These are phyloP conservation scores for Notodonta dromedarius DNA, from an alignment of 2,888 invertebrate genomes.

Conservation along the genomic window DNA sequence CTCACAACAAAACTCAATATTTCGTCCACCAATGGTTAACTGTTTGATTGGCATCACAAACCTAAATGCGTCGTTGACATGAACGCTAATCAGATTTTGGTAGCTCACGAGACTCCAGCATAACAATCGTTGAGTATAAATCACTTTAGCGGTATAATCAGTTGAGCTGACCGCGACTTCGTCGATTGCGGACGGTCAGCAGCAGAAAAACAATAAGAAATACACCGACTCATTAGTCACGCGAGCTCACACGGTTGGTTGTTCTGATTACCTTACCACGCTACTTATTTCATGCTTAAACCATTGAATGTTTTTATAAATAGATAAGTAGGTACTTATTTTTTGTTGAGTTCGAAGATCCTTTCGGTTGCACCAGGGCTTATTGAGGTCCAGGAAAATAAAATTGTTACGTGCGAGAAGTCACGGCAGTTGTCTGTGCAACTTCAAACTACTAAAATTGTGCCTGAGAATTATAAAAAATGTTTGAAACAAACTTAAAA, in stretches of 20 bases:
- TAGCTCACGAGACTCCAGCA: slow-evolving; percentile 43
- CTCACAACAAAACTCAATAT: slow-evolving; percentile 1
- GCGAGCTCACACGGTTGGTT: slow-evolving; percentile 50
- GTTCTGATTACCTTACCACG: slow-evolving; percentile 29
- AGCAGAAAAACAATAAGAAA: slow-evolving; percentile 76
- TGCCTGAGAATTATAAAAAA: neutral
- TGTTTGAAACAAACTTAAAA: no score
- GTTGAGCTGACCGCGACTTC: slow-evolving; percentile 45
- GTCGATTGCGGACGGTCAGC: slow-evolving; percentile 68
- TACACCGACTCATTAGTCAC: slow-evolving; percentile 76
- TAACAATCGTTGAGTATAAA: slow-evolving; percentile 59
- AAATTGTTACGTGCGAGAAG: no score
- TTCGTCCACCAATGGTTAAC: slow-evolving; percentile 3
- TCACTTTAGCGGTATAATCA: slow-evolving; percentile 67
- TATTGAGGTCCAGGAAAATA: no score
- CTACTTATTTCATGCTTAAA: neutral
- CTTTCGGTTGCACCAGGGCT: no score
- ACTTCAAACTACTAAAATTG: neutral
- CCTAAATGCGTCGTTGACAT: slow-evolving; percentile 52
- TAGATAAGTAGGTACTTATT: no score
- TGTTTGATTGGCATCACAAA: slow-evolving; percentile 7
- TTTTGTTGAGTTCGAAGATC: no score
- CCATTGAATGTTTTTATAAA: neutral
- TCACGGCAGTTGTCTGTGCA: no score
- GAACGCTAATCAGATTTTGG: slow-evolving; percentile 51